Evolutionary conservation across 1,140 invertebrate species (phyloP).

Genomic region (Papilio dardanus): DNA sequence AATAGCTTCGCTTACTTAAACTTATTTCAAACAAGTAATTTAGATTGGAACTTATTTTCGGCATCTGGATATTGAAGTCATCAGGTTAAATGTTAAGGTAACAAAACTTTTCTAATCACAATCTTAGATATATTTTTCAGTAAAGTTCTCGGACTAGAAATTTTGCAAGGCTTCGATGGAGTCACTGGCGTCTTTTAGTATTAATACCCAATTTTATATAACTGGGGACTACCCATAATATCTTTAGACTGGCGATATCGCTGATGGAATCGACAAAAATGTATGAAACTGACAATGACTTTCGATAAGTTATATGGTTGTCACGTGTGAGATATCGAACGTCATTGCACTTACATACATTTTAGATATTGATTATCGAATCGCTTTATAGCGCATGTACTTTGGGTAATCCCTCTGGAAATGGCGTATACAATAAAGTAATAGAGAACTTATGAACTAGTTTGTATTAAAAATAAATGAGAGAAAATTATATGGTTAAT

Average conservation of each 20-base stretch:
- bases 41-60: constrained; percentile 8
- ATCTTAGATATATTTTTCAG: neutral
- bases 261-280: too few species aligned
- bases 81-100: neutral
- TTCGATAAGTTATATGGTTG: too few species aligned
- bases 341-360: too few species aligned
- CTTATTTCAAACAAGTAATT: constrained; percentile 12
- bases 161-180: neutral
- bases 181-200: neutral
- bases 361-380: too few species aligned
- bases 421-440: too few species aligned
- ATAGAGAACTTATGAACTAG: too few species aligned
- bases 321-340: too few species aligned
- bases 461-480: neutral
- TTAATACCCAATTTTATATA: neutral
- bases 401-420: too few species aligned
- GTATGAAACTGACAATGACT: too few species aligned
- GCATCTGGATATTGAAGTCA: neutral
- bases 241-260: too few species aligned
- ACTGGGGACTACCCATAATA: neutral
- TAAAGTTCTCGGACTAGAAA: too few species aligned
- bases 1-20: neutral
- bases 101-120: neutral
- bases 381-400: too few species aligned
- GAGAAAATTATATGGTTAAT: neutral